These are phyloP conservation scores for Xenotilapia flavipinnis DNA, from an alignment of 2,113 vertebrate genomes.

Conservation along the genomic window DNA sequence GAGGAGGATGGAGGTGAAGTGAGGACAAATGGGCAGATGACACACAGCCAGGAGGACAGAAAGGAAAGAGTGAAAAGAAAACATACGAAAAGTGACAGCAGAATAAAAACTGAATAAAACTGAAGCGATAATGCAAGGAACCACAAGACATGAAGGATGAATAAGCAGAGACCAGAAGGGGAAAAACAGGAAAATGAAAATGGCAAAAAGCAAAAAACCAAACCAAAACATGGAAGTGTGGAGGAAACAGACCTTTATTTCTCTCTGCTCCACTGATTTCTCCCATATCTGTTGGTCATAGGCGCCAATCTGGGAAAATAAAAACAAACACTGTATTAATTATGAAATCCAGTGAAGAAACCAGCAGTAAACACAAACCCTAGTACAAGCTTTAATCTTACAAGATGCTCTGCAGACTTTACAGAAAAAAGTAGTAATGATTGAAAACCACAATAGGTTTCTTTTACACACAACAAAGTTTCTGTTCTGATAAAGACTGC, in stretches of 20 bases:
- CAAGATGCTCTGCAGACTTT: background rate
- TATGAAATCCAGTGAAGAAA: background rate
- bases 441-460: background rate
- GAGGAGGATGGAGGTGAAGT: conserved; percentile 20
- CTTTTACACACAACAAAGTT: background rate
- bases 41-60: conserved; percentile 22
- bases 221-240: background rate
- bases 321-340: background rate
- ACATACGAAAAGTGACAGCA: conserved; percentile 20
- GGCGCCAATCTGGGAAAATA: conserved; percentile 87
- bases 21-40: conserved; percentile 25
- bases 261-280: conserved; percentile 98
- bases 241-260: conserved; percentile 88
- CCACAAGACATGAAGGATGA: background rate
- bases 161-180: background rate
- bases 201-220: background rate
- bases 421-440: background rate
- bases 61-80: conserved; percentile 50
- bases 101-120: background rate
- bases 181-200: background rate
- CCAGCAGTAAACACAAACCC: background rate
- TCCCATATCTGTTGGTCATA: conserved; percentile 99
- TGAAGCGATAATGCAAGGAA: background rate
- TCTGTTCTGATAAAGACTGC: background rate
- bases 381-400: background rate